A percentile compares a stretch with the other conserved stretches of the same genome.
phyloP scores from a whole-genome alignment of 92 coral and sea anemone genomes.

The Epizoanthus illoricatus region DNA sequence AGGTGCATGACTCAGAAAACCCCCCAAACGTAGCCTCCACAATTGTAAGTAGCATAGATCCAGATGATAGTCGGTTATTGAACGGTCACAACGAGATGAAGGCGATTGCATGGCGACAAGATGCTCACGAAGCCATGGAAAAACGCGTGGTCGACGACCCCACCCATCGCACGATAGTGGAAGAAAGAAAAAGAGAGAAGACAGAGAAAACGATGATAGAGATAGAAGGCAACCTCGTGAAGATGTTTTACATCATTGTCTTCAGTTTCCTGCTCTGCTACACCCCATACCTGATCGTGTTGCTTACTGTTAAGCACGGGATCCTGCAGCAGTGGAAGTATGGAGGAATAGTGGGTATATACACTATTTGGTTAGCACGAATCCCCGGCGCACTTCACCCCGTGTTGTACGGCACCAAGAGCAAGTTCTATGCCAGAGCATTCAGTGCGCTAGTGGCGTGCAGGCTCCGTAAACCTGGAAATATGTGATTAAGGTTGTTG shows the following conservation, averaged over 20 bases:
- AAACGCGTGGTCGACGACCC: too few species aligned
- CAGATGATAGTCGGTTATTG: too few species aligned
- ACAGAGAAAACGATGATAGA: background rate
- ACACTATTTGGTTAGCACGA: background rate
- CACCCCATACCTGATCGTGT: background rate
- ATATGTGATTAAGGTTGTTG: too few species aligned
- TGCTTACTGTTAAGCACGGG: background rate
- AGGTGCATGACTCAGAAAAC: too few species aligned
- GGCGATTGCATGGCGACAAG: too few species aligned
- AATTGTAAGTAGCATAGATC: too few species aligned
- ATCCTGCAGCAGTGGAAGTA: background rate
- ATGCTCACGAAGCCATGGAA: too few species aligned
- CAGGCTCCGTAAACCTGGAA: too few species aligned
- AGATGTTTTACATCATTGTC: slow-evolving; percentile 13
- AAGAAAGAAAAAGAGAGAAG: too few species aligned
- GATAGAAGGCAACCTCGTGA: background rate
- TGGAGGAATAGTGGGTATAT: background rate
- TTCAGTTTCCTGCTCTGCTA: background rate
- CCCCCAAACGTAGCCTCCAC: too few species aligned
- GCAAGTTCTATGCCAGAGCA: slow-evolving; percentile 11
- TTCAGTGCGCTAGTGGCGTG: background rate
- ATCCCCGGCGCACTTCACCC: background rate
- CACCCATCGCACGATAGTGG: too few species aligned
- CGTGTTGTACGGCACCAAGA: background rate
- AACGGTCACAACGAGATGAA: too few species aligned